A percentile compares a stretch with the other conserved stretches of the same genome.
These are phyloP conservation scores for Cardinalis cardinalis DNA, from an alignment of 2,113 vertebrate species.

Conservation along the genomic window DNA sequence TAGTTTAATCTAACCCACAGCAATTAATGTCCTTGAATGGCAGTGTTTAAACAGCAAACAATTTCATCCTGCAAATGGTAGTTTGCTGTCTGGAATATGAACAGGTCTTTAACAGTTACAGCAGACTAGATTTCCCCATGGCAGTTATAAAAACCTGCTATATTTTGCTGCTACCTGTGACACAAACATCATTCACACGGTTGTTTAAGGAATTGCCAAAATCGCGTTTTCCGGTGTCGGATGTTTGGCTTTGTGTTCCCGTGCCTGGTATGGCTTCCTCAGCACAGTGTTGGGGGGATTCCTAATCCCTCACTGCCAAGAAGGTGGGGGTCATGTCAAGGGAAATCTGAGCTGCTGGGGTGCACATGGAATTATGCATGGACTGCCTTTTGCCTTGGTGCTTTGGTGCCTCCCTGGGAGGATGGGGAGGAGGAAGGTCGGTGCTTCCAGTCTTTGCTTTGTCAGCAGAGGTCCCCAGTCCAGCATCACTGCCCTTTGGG, in stretches of 20 bases:
- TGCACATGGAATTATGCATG: accelerated
- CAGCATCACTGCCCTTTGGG: not conserved
- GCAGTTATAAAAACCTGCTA: not conserved
- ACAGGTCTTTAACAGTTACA: constrained; percentile 22
- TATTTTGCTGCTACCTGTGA: not conserved
- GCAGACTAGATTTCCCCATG: constrained; percentile 39
- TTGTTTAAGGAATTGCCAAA: not conserved
- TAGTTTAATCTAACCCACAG: constrained; percentile 67
- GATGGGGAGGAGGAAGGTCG: not conserved
- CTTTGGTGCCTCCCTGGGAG: not conserved
- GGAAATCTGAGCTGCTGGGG: not conserved
- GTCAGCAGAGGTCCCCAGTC: not conserved
- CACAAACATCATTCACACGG: not conserved
- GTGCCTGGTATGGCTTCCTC: not conserved
- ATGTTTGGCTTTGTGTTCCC: not conserved
- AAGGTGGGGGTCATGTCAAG: not conserved
- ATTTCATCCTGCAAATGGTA: constrained; percentile 52
- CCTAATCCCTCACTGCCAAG: not conserved
- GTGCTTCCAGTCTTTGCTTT: not conserved
- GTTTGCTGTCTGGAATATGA: constrained; percentile 45
- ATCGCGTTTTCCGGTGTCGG: not conserved
- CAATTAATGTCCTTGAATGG: constrained; percentile 70
- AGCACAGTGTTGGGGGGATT: not conserved
- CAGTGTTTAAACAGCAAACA: constrained; percentile 67
- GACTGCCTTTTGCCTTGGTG: not conserved